phyloP scores from a whole-genome alignment of 2,888 invertebrate genomes.

The Nemoura dubitans region DNA sequence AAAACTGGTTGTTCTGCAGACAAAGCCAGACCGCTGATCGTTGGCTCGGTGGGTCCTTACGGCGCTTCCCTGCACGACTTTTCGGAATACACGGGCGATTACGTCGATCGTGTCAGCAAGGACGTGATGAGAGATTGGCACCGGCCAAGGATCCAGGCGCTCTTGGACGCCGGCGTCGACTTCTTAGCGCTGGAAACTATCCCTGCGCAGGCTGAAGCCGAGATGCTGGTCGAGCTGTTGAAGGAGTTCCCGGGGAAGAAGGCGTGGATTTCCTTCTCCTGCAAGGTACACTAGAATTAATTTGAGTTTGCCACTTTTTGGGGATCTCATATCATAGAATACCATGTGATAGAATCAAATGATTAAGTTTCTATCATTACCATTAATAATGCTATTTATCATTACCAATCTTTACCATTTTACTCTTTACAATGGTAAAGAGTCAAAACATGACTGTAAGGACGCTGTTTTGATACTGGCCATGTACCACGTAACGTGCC shows the following conservation, averaged over 20 bases:
- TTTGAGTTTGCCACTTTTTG: too few species aligned
- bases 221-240: conserved; percentile 80
- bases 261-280: conserved; percentile 90
- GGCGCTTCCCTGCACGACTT: conserved; percentile 91
- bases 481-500: too few species aligned
- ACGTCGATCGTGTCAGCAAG: conserved; percentile 69
- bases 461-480: too few species aligned
- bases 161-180: conserved; percentile 84
- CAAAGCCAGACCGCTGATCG: conserved; percentile 69
- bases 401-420: too few species aligned
- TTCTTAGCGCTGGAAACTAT: conserved; percentile 91
- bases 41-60: conserved; percentile 92
- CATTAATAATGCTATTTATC: too few species aligned
- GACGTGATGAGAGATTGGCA: conserved; percentile 86
- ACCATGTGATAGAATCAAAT: too few species aligned
- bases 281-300: conserved; percentile 76
- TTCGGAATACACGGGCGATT: conserved; percentile 92
- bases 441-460: too few species aligned
- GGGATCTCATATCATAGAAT: too few species aligned
- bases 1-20: neutral
- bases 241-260: conserved; percentile 79
- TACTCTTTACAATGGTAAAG: too few species aligned
- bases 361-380: too few species aligned
- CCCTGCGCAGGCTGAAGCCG: conserved; percentile 85
- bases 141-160: conserved; percentile 78